A percentile compares a stretch with the other conserved stretches of the same genome.
These are phyloP conservation scores for Apodemia zela DNA, from an alignment of 2,888 invertebrate genomes.

Conservation along the genomic window DNA sequence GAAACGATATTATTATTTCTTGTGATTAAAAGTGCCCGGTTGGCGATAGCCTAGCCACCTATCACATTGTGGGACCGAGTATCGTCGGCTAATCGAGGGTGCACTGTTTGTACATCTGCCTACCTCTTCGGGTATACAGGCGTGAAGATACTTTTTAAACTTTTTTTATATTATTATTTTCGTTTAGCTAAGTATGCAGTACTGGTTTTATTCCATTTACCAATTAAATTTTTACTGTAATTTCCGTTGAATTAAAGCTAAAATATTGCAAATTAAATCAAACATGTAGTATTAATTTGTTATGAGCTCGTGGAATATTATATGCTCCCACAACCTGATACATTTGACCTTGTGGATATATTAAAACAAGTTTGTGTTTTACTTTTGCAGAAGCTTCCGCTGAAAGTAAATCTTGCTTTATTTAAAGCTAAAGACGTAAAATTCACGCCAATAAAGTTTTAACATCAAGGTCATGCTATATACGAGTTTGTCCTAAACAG, in stretches of 20 bases:
- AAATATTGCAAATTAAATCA: slow-evolving; percentile 12
- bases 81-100: no score
- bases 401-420: slow-evolving; percentile 15
- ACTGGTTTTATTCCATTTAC: background rate
- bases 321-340: slow-evolving; percentile 15
- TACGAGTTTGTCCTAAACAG: background rate
- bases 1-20: background rate
- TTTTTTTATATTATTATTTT: background rate
- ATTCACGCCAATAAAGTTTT: background rate
- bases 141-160: no score
- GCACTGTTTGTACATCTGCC: no score
- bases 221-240: background rate
- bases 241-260: background rate
- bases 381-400: slow-evolving; percentile 17
- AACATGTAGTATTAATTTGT: slow-evolving; percentile 3
- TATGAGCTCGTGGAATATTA: slow-evolving; percentile 13
- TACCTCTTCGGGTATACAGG: no score
- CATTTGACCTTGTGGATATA: slow-evolving; percentile 16
- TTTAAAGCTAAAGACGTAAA: slow-evolving; percentile 7
- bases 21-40: no score
- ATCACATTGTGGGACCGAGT: no score
- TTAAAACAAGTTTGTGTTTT: slow-evolving; percentile 15
- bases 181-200: background rate
- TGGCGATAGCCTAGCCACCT: no score
- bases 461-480: background rate